Base-by-base conservation (phyloP, 2,888 invertebrate genomes). In the Globia sparganii region DNA sequence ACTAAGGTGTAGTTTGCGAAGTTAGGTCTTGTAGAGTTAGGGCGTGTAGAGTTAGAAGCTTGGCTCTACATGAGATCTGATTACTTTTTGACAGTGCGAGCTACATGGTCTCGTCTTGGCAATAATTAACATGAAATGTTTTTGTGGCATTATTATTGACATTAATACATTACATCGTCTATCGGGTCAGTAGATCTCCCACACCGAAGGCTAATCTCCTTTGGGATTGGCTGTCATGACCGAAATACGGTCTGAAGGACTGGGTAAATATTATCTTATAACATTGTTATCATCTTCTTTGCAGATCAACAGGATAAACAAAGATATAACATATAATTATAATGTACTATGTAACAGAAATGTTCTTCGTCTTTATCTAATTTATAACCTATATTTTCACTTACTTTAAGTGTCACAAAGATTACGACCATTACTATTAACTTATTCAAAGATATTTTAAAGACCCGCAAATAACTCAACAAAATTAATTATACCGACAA, bases 401-500 rank as follows among this genome's bases (percentile, higher is more conserved):
- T 70, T 37, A 28, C 40, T 18, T 13, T 25, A 9, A 34, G 0
- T 18, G 40, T 58, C 9, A 15, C 13, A 46, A 72, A 83, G 34
- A 34, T 40, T n/a, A 34, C 0, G 21, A 34, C 66, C 8, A 43
- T 18, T 56, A 31, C 0, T 46, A 43, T 9, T 8, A 53, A 68
- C 15, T 21, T n/a, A 37, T n/a, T 59, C 1, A 18, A 28, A 58
- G 5, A 49, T 46, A 59, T 46, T 70, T 28, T 43, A 25, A 34
- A 59, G 13, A 53, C 28, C 6, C 5, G 4, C 67, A 76, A 56
- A 61, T 21, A 34, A 25, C 11, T 28, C 18, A 5, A 37, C 43
- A 46, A 62, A 62, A 68, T 73, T 31, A 77, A 69, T 61, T 37
- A 73, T 77, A 15, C 40, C 21, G 15, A 53, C n/a, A 43, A 56